phyloP scores from a whole-genome alignment of 2,797 vertebrate genomes.

The Manis pentadactyla region DNA sequence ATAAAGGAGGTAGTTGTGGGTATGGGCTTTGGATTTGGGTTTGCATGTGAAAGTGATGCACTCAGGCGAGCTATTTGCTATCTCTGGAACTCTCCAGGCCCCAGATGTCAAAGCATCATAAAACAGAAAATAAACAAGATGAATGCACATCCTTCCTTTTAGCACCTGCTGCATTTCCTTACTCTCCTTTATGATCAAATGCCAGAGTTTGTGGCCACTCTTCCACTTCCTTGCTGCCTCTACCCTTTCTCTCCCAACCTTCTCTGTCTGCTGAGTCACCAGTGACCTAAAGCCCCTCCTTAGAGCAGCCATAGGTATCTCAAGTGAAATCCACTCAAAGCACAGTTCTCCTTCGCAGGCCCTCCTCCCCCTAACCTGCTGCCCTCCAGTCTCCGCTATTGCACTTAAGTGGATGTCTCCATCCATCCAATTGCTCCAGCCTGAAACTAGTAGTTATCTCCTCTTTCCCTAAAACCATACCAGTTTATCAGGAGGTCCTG shows the following conservation, averaged over 20 bases:
- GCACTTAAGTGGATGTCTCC: background rate
- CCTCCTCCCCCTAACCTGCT: background rate
- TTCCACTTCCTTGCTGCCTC: background rate
- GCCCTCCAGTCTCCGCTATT: background rate
- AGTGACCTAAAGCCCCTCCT: constrained; percentile 1
- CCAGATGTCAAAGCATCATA: background rate
- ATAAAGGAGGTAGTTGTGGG: background rate
- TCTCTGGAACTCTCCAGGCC: background rate
- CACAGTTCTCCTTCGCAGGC: background rate
- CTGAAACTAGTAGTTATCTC: background rate
- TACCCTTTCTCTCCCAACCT: background rate
- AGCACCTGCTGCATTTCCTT: background rate
- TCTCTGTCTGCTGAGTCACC: background rate
- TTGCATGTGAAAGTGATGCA: background rate
- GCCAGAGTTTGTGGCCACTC: background rate
- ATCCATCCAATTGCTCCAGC: background rate
- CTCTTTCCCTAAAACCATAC: background rate
- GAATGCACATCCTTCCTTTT: background rate
- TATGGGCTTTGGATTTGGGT: background rate
- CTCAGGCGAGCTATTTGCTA: background rate
- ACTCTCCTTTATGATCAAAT: background rate
- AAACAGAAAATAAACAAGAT: background rate
- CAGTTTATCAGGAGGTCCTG: background rate
- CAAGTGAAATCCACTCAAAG: background rate
- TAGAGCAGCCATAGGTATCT: background rate